Conservation (phyloP, 2,888 invertebrate species). For the Hydraecia micacea region DNA sequence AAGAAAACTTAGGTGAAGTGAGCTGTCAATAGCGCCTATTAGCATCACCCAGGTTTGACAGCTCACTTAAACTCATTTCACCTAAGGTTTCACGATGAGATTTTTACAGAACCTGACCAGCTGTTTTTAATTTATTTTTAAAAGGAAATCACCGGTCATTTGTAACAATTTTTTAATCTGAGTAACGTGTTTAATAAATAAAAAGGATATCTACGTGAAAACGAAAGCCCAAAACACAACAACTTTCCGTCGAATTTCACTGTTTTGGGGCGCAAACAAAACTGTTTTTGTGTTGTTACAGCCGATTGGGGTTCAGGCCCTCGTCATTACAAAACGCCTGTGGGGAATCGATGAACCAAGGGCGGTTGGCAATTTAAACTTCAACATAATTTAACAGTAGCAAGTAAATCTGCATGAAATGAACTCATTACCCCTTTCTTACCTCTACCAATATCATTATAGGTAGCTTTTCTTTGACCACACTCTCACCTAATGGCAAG, state of each 20-base stretch:
- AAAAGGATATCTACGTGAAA: too few species aligned
- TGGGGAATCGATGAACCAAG: constrained; percentile 26
- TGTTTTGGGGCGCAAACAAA: constrained; percentile 3
- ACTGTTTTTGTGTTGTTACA: constrained; percentile 8
- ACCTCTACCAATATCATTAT: too few species aligned
- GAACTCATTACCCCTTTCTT: neutral
- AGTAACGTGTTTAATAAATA: too few species aligned
- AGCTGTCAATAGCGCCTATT: too few species aligned
- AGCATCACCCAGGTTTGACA: too few species aligned
- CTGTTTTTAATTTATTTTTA: too few species aligned
- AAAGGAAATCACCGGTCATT: too few species aligned
- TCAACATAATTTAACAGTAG: constrained; percentile 27
- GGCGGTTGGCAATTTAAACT: constrained; percentile 20
- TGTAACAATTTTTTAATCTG: too few species aligned
- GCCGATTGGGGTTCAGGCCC: constrained; percentile 8
- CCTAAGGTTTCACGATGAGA: too few species aligned
- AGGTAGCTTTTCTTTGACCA: neutral
- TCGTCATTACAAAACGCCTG: constrained; percentile 38
- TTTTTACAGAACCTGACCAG: too few species aligned
- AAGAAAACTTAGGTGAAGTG: neutral
- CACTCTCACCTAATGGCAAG: neutral
- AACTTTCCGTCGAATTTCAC: neutral
- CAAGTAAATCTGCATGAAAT: constrained; percentile 30
- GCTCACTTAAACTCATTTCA: too few species aligned
- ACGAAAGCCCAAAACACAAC: neutral